A percentile compares a stretch with the other conserved stretches of the same genome.
Conservation (phyloP, 30 jellyfish, hydroid and myxozoan genomes). For the Hydra vulgaris region DNA sequence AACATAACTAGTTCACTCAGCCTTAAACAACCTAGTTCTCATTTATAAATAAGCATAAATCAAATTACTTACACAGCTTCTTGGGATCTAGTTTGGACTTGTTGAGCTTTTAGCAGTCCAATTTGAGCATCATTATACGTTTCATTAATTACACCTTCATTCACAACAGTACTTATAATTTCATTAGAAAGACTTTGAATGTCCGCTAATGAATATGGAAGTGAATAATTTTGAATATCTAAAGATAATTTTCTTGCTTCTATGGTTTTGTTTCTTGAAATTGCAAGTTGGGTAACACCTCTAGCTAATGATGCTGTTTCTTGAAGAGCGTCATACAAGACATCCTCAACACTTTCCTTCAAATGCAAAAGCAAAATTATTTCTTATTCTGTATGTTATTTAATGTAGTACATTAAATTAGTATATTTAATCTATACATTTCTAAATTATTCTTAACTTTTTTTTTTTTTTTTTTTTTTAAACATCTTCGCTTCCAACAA, state of each 20-base stretch:
- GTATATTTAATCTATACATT: too few species aligned
- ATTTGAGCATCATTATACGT: constrained; percentile 73
- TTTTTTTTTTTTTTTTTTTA: too few species aligned
- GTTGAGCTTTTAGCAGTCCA: constrained; percentile 71
- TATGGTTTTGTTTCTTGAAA: constrained; percentile 43
- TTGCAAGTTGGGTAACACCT: constrained; percentile 34
- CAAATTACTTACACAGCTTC: constrained; percentile 62
- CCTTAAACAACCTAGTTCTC: too few species aligned
- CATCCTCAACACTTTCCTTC: constrained; percentile 77
- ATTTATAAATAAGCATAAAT: background rate
- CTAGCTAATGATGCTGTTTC: constrained; percentile 44
- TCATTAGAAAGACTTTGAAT: constrained; percentile 60
- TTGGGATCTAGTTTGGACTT: constrained; percentile 69
- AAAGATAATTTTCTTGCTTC: constrained; percentile 30
- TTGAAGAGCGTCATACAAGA: constrained; percentile 54
- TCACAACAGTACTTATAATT: constrained; percentile 47
- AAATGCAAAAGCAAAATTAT: background rate
- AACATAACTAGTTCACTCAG: too few species aligned
- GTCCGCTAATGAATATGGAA: constrained; percentile 46
- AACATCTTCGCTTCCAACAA: too few species aligned
- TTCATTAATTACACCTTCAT: constrained; percentile 63
- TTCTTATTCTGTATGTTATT: too few species aligned
- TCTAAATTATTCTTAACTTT: too few species aligned
- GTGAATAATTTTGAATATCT: constrained; percentile 31
- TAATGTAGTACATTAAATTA: too few species aligned